Percentiles rank a stretch among this genome's conserved stretches.
These are phyloP conservation scores for Drosophila fuyamai DNA, from an alignment of 1,140 invertebrate species.

Conservation along the genomic window DNA sequence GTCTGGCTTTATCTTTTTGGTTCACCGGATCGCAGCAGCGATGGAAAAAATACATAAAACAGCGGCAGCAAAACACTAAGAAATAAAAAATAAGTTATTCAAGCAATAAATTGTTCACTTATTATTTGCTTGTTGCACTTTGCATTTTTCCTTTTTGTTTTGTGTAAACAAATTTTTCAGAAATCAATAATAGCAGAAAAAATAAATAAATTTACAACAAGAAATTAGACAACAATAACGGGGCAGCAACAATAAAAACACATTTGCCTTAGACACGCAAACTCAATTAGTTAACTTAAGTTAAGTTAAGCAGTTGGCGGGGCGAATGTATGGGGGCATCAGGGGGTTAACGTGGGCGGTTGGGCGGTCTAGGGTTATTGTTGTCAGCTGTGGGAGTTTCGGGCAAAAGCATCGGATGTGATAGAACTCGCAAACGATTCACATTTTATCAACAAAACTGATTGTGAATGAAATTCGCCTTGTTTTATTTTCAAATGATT, in stretches of 20 bases:
- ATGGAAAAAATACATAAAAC: neutral
- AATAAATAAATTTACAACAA: slow-evolving; percentile 32
- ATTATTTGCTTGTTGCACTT: slow-evolving; percentile 42
- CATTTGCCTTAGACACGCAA: slow-evolving; percentile 73
- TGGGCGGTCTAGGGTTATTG: slow-evolving; percentile 22
- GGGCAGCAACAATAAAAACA: slow-evolving; percentile 46
- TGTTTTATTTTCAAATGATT: neutral
- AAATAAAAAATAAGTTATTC: slow-evolving; percentile 45
- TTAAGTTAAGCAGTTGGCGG: slow-evolving; percentile 33
- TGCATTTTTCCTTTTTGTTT: slow-evolving; percentile 46
- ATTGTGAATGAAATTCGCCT: no score
- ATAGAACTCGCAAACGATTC: neutral
- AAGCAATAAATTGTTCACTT: slow-evolving; percentile 62
- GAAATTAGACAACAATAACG: slow-evolving; percentile 45
- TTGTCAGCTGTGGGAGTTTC: slow-evolving; percentile 28
- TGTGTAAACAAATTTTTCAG: slow-evolving; percentile 72
- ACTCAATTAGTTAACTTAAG: slow-evolving; percentile 74
- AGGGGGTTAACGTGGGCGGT: slow-evolving; percentile 8
- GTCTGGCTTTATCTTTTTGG: slow-evolving; percentile 38
- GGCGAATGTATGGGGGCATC: slow-evolving; percentile 1
- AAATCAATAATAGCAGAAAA: slow-evolving; percentile 58
- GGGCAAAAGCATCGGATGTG: slow-evolving; percentile 1
- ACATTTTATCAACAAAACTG: neutral
- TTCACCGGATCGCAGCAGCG: slow-evolving; percentile 14
- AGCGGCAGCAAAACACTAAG: neutral